Evolutionary conservation across 2,113 vertebrate species (phyloP), one percentile per base, ranked within the genome.

Genomic region (Anolis sagrei): DNA sequence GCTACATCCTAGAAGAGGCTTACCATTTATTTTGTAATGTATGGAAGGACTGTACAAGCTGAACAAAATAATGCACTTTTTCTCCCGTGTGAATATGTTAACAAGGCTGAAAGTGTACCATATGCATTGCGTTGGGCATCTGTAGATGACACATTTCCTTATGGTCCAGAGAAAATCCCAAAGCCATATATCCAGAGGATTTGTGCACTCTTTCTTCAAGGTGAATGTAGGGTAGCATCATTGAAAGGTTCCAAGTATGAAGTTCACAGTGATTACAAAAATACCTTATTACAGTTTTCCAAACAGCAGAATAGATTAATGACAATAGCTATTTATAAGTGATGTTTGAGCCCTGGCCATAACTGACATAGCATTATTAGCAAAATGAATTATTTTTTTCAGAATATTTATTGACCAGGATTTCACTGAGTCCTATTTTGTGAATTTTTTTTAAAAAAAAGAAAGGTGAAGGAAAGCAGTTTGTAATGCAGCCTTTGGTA

Each of bases 41-140:
- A 88, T 92, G 94, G 94, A 94, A 96, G 95, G 93, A 94, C 94
- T 95, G 95, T 94, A 92, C 95, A 95, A 93, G 86, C 94, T 90
- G 86, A 91, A 94, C 88, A 94, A 94, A 94, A 93, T 92, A 94
- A 93, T 91, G 96, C 96, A 96, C 95, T 96, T 97, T 92, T 94
- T 92, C 91, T 95, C 94, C 94, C 90, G 32, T 58, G 92, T 93
- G 92, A 91, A 93, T 90, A 86, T 87, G 85, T 89, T 88, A 91
- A 90, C 90, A 92, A 94, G 95, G 91, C 94, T 95, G 95, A 94
- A 94, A 93, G 89, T 93, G 90, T 92, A 92, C 93, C 72, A 85
- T 85, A 66, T 90, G 86, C 77, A 92, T 94, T 90, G 93, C 93
- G 89, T 87, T 90, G 86, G 94, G 92, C 92, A 94, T 88, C 90